Evolutionary conservation across 2,888 invertebrate genomes (phyloP).

Genomic region (Diplazon laetatorius): DNA sequence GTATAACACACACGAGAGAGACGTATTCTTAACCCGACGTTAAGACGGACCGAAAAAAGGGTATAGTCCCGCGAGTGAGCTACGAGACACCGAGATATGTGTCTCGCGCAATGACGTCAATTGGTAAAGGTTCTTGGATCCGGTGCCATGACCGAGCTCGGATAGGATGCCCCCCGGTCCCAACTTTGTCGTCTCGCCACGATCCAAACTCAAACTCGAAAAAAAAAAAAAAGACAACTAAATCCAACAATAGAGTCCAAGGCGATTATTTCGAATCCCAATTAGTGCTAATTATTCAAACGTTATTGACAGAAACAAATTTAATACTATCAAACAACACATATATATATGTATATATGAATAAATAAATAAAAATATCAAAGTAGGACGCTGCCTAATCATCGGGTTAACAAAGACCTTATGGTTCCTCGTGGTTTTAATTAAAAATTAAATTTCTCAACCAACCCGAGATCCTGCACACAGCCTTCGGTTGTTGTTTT

Average conservation of each 20-base stretch:
- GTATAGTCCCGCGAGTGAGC: constrained; percentile 55
- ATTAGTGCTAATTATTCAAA: too few species aligned
- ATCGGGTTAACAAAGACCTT: too few species aligned
- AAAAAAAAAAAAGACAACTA: too few species aligned
- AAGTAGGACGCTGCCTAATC: too few species aligned
- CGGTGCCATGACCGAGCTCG: constrained; percentile 61
- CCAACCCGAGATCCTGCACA: neutral
- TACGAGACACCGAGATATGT: too few species aligned
- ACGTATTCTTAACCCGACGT: constrained; percentile 76
- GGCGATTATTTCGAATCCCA: neutral
- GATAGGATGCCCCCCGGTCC: constrained; percentile 17
- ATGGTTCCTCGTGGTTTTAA: neutral
- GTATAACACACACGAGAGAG: constrained; percentile 75
- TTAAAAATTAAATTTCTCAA: constrained; percentile 9
- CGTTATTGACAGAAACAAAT: too few species aligned
- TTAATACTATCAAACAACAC: too few species aligned
- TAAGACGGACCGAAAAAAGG: constrained; percentile 49
- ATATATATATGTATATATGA: too few species aligned
- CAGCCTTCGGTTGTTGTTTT: too few species aligned
- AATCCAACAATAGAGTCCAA: neutral
- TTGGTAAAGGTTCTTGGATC: constrained; percentile 80
- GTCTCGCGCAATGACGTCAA: constrained; percentile 82
- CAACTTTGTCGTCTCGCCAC: neutral
- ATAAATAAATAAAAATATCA: too few species aligned
- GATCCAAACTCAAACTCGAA: neutral